A percentile compares a stretch with the other conserved stretches of the same genome.
Evolutionary conservation across 2,113 vertebrate species (phyloP).

Genomic region (Lepus americanus): DNA sequence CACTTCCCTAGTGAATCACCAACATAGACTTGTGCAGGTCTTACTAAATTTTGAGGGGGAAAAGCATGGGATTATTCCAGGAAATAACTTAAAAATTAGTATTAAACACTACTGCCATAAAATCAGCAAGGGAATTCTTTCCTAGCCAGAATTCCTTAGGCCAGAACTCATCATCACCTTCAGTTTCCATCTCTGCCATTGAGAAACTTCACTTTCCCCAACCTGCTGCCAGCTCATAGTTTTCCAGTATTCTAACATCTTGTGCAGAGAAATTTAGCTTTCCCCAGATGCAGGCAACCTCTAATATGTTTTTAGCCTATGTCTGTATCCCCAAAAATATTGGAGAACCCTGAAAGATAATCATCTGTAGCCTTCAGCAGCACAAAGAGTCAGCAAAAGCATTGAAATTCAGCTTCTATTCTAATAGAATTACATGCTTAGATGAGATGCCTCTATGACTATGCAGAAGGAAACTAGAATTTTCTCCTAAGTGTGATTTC

Average conservation of each 20-base stretch:
- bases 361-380: background rate
- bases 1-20: conserved; percentile 8
- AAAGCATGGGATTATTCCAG: background rate
- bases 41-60: conserved; percentile 17
- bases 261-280: background rate
- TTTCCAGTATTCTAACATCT: conserved; percentile 20
- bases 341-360: background rate
- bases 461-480: conserved; percentile 40
- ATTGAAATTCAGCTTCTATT: conserved; percentile 9
- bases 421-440: conserved; percentile 38
- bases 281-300: background rate
- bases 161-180: background rate
- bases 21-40: background rate
- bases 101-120: background rate
- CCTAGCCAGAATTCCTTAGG: background rate
- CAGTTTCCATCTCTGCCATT: background rate
- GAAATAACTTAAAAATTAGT: conserved; percentile 37
- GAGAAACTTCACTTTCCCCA: background rate
- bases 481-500: conserved; percentile 6
- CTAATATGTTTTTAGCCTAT: background rate
- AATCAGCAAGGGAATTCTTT: conserved; percentile 3
- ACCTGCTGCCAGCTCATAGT: background rate
- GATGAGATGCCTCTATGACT: background rate
- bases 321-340: conserved; percentile 16
- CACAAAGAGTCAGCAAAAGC: conserved; percentile 13